Evolutionary conservation across 92 coral and sea anemone genomes (phyloP), one percentile per base, ranked within the genome.

Genomic region (Porites lobata): DNA sequence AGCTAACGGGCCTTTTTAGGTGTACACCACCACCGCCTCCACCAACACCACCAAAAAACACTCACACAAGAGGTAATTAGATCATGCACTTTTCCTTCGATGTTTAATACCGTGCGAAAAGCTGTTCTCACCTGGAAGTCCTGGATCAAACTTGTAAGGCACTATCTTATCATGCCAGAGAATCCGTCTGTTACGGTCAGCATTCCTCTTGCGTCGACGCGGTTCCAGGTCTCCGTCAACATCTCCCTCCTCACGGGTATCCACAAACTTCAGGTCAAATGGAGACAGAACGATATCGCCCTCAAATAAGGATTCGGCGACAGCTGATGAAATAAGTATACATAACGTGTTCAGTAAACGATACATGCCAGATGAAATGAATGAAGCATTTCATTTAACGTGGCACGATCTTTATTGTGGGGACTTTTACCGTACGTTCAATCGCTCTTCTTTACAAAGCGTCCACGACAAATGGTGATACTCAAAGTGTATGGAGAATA

Each of bases 271-370:
- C 59, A 69, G 61, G 20, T 93, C 96, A 9, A 50, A 50, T 69
- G 69, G 67, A 17, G 88, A 77, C 32, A 96, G 47, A 63, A 76
- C 71, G 19, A 95, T 95, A 76, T 95, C 99, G 47, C 96, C 96
- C 82, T 96, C 96, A 83, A 87, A 96, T 51, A 95, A 75, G 15
- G 57, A 68, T 64, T 76, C 19, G 10, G 70, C 14, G 26, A 82
- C 78, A 19, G 14, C 84, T 79, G 73, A 21, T 64, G 43, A 15
- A 20, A 19, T 1, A 19, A 65, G 12, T 7, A 66, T 6, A 15
- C 18, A 8, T 56, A 14, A 56, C 15, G 61, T 56, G 4, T 9
- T 62, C n/a, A 62, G 66, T 62, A 62, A n/a, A 62, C 6, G 1
- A 18, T 62, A 18, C 66, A 1, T 62, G 7, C 47, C 47, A 38